Percentiles rank a stretch among this genome's conserved stretches.
These are phyloP conservation scores for Polyodon spathula DNA, from an alignment of 2,113 vertebrate species.

Conservation along the genomic window DNA sequence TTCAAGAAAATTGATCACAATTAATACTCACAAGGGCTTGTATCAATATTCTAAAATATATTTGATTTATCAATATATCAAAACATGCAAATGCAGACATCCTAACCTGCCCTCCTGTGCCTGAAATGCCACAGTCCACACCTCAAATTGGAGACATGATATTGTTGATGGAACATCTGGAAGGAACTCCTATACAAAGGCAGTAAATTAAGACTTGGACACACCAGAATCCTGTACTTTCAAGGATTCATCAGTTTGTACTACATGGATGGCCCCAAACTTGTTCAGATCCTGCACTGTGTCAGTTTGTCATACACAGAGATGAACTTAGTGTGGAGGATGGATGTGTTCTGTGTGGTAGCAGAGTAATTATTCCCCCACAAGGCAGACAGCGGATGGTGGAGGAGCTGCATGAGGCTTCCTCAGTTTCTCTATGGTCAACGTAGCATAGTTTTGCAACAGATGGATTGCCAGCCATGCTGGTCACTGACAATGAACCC, in stretches of 20 bases:
- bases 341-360: background rate
- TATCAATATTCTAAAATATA: too few relatives aligned
- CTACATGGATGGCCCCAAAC: too few relatives aligned
- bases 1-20: too few relatives aligned
- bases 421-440: too few relatives aligned
- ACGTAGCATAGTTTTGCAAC: too few relatives aligned
- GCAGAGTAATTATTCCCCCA: background rate
- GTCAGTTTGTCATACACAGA: background rate
- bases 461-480: too few relatives aligned
- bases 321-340: background rate
- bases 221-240: background rate
- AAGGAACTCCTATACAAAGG: background rate
- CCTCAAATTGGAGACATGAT: background rate
- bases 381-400: background rate
- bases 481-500: too few relatives aligned
- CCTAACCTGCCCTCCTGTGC: background rate
- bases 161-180: background rate
- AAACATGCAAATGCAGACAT: conserved; percentile 1
- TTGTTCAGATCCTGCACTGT: too few relatives aligned
- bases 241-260: background rate
- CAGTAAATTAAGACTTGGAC: background rate
- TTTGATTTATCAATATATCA: too few relatives aligned
- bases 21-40: too few relatives aligned
- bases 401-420: background rate
- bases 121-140: background rate